These are phyloP conservation scores for Drosophila nigritarsus DNA, from an alignment of 2,888 invertebrate species.

Conservation along the genomic window DNA sequence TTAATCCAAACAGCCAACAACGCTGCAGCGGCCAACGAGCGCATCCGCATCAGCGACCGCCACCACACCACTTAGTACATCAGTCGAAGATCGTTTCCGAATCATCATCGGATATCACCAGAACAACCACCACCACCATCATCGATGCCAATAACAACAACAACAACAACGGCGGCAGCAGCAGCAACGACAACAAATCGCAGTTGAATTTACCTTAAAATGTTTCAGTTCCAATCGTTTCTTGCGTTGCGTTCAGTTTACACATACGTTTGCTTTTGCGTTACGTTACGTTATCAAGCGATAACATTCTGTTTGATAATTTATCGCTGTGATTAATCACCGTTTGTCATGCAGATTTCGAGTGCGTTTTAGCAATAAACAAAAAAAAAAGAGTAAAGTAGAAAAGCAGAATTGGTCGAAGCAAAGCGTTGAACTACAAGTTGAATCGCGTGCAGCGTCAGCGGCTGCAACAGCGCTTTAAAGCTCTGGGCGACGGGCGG, in stretches of 20 bases:
- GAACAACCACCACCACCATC: slow-evolving; percentile 15
- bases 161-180: not conserved
- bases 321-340: slow-evolving; percentile 19
- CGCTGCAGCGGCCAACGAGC: slow-evolving; percentile 43
- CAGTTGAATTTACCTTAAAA: slow-evolving; percentile 10
- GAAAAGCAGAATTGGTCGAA: slow-evolving; percentile 52
- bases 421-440: slow-evolving; percentile 74
- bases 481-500: slow-evolving; percentile 76
- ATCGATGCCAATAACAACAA: slow-evolving; percentile 34
- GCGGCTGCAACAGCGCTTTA: slow-evolving; percentile 51
- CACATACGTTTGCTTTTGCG: slow-evolving; percentile 3
- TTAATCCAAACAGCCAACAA: slow-evolving; percentile 63
- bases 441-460: slow-evolving; percentile 52
- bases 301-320: not conserved
- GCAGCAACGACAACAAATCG: slow-evolving; percentile 13
- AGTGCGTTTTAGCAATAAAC: slow-evolving; percentile 14
- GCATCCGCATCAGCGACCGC: slow-evolving; percentile 50
- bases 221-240: slow-evolving; percentile 38
- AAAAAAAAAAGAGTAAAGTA: slow-evolving; percentile 3
- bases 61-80: slow-evolving; percentile 42
- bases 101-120: slow-evolving; percentile 18
- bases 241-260: slow-evolving; percentile 18
- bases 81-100: slow-evolving; percentile 37
- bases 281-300: slow-evolving; percentile 11
- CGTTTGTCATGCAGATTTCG: slow-evolving; percentile 15